A percentile compares a stretch with the other conserved stretches of the same genome.
Conservation (phyloP, 2,797 vertebrate genomes). For the Scolopax bukidnonensis region DNA sequence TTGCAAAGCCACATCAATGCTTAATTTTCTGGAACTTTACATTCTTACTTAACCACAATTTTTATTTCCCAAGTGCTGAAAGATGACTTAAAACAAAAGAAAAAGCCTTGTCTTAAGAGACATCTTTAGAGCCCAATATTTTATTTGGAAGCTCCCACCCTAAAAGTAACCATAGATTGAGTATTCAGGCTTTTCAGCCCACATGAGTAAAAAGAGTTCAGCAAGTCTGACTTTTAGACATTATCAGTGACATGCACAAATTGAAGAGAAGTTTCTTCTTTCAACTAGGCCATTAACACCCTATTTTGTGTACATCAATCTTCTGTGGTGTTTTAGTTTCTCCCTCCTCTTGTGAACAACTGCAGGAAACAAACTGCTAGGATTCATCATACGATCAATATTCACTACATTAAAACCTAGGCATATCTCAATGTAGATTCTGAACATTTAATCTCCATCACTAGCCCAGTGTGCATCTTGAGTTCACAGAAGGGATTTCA, state of each 20-base stretch:
- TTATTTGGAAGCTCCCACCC: not conserved
- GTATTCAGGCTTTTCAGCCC: not conserved
- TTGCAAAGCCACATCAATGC: not conserved
- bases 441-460: conserved; percentile 76
- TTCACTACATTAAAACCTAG: conserved; percentile 65
- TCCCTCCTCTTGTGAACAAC: conserved; percentile 40
- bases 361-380: conserved; percentile 63
- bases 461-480: conserved; percentile 27
- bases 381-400: conserved; percentile 68
- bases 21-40: not conserved
- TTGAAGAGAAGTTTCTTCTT: not conserved
- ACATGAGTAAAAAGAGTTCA: not conserved
- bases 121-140: not conserved
- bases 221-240: not conserved
- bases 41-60: not conserved
- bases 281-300: conserved; percentile 13
- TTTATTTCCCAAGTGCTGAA: not conserved
- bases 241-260: not conserved
- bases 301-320: not conserved
- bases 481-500: conserved; percentile 33
- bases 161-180: not conserved
- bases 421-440: conserved; percentile 51
- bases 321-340: conserved; percentile 49
- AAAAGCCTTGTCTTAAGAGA: not conserved
- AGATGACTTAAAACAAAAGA: not conserved